Evolutionary conservation across 2,888 invertebrate genomes (phyloP).

Genomic region (Harpalus rubripes): DNA sequence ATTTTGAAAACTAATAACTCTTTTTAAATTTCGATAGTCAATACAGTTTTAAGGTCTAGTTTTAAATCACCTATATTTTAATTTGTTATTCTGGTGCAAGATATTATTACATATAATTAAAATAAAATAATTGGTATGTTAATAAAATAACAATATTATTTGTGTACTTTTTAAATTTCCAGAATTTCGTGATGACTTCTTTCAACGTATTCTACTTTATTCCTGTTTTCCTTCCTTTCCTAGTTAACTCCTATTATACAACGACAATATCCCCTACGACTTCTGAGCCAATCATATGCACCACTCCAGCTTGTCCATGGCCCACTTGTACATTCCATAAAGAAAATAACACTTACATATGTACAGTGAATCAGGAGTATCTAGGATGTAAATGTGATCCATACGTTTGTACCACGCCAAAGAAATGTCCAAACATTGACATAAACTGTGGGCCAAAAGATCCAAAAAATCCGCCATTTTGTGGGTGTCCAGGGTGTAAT

Average conservation of each 20-base stretch:
- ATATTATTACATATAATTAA: too few species aligned
- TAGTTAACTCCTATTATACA: slow-evolving; percentile 2
- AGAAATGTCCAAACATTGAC: neutral
- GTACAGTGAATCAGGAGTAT: neutral
- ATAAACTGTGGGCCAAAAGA: neutral
- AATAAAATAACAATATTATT: neutral
- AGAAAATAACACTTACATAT: slow-evolving; percentile 3
- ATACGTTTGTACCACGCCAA: neutral
- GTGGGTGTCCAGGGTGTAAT: neutral
- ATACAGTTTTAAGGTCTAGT: too few species aligned
- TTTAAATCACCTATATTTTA: too few species aligned
- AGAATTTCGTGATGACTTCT: neutral
- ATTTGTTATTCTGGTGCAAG: too few species aligned
- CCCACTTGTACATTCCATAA: neutral
- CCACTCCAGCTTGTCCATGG: neutral
- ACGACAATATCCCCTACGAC: neutral
- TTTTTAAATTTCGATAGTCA: too few species aligned
- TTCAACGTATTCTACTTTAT: neutral
- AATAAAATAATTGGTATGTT: too few species aligned
- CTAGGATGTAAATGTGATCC: neutral
- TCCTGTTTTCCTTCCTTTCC: neutral
- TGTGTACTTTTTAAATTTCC: neutral
- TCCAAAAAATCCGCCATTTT: neutral
- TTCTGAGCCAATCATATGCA: neutral
- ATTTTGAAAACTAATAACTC: too few species aligned